Evolutionary conservation across 1,140 invertebrate genomes (phyloP).

Genomic region (Meloidogyne exigua): DNA sequence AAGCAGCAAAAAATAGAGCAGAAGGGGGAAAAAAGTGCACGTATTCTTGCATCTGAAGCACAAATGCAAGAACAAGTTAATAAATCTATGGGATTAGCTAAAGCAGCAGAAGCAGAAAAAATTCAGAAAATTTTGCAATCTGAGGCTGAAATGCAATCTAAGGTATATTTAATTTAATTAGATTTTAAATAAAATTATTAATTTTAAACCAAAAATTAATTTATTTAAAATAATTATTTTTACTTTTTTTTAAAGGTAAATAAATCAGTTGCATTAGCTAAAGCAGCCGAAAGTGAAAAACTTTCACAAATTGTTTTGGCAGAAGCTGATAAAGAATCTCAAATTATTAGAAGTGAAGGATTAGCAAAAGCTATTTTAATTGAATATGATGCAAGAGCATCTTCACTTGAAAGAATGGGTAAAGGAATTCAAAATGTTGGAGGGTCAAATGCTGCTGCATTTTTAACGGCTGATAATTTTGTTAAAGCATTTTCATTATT

Average conservation of each 20-base stretch:
- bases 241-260: slow-evolving; percentile 17
- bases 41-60: slow-evolving; percentile 74
- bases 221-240: neutral
- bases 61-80: slow-evolving; percentile 69
- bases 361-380: slow-evolving; percentile 82
- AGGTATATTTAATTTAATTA: no score
- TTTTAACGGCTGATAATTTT: slow-evolving; percentile 41
- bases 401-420: slow-evolving; percentile 74
- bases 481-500: slow-evolving; percentile 67
- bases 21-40: slow-evolving; percentile 86
- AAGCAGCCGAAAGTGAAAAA: slow-evolving; percentile 20
- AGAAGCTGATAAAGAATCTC: slow-evolving; percentile 68
- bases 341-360: slow-evolving; percentile 79
- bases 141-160: slow-evolving; percentile 24
- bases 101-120: slow-evolving; percentile 22
- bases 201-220: neutral
- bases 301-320: neutral
- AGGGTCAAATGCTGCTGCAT: slow-evolving; percentile 31
- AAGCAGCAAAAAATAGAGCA: slow-evolving; percentile 94
- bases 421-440: slow-evolving; percentile 65
- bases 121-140: slow-evolving; percentile 20
- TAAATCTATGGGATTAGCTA: slow-evolving; percentile 23
- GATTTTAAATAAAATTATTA: no score
- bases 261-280: slow-evolving; percentile 15
- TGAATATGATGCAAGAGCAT: slow-evolving; percentile 79